These are phyloP conservation scores for Coregonus clupeaformis DNA, from an alignment of 2,113 vertebrate species.

Conservation along the genomic window DNA sequence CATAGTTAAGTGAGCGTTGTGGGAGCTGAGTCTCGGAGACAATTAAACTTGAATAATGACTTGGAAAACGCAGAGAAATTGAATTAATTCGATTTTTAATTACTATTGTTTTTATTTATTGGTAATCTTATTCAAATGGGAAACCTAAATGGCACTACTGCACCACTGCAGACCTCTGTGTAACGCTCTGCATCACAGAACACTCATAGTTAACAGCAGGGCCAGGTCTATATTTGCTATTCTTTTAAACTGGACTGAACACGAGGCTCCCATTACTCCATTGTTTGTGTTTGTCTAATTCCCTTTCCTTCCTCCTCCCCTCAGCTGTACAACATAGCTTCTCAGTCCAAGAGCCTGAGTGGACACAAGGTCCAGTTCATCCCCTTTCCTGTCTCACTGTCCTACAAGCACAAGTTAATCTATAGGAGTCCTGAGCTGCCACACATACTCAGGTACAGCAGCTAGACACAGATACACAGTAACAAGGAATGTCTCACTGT, in stretches of 20 bases:
- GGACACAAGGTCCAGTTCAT: conserved; percentile 93
- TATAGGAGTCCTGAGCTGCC: conserved; percentile 94
- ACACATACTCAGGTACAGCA: conserved; percentile 87
- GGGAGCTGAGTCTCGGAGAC: too few species aligned
- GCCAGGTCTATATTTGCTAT: too few species aligned
- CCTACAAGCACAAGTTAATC: conserved; percentile 96
- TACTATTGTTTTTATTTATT: too few species aligned
- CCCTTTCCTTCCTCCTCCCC: background rate
- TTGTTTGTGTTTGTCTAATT: background rate
- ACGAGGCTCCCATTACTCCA: background rate
- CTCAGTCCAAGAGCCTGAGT: conserved; percentile 81
- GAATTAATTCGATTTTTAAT: too few species aligned
- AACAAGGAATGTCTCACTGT: background rate
- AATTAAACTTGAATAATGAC: too few species aligned
- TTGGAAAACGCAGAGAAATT: background rate
- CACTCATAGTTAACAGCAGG: background rate
- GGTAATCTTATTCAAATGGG: too few species aligned
- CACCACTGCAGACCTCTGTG: too few species aligned
- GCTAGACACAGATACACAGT: background rate
- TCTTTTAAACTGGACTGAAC: too few species aligned
- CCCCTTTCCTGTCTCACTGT: conserved; percentile 85
- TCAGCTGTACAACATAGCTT: conserved; percentile 87
- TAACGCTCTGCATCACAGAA: background rate
- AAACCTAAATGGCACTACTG: too few species aligned
- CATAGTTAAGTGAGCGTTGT: too few species aligned